Evolutionary conservation across 2,888 invertebrate genomes (phyloP).

Genomic region (Caenorhabditis drosophilae): DNA sequence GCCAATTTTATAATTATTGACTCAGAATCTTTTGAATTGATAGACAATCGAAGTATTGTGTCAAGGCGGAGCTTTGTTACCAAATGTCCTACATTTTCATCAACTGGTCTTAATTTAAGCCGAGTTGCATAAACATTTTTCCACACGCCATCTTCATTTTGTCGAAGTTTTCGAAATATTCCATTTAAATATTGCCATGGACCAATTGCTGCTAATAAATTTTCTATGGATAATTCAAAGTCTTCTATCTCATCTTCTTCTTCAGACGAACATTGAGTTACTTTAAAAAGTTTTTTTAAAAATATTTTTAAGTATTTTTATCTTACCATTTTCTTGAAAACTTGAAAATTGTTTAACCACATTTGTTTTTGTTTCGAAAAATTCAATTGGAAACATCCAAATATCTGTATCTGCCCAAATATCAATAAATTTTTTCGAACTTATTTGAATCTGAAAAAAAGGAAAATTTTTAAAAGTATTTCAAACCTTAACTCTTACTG

Average conservation of each 20-base stretch:
- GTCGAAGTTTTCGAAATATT: constrained; percentile 4
- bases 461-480: not conserved
- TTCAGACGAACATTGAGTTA: not conserved
- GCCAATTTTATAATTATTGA: too few species aligned
- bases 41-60: too few species aligned
- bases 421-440: not conserved
- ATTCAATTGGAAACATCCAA: constrained; percentile 10
- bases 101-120: not conserved
- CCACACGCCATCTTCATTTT: constrained; percentile 4
- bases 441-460: constrained; percentile 9
- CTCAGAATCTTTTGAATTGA: too few species aligned
- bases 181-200: constrained; percentile 18
- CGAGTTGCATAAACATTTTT: not conserved
- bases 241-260: not conserved
- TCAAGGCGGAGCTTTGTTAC: too few species aligned
- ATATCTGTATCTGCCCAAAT: constrained; percentile 33
- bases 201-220: constrained; percentile 7
- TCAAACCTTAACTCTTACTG: not conserved
- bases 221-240: not conserved
- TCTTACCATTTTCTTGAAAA: too few species aligned
- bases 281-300: not conserved
- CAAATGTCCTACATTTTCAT: not conserved
- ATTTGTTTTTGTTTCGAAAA: not conserved
- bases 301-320: too few species aligned
- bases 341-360: too few species aligned